Percentiles rank a stretch among this genome's conserved stretches.
Evolutionary conservation across 2,797 vertebrate genomes (phyloP).

Genomic region (Gallinago stenura): DNA sequence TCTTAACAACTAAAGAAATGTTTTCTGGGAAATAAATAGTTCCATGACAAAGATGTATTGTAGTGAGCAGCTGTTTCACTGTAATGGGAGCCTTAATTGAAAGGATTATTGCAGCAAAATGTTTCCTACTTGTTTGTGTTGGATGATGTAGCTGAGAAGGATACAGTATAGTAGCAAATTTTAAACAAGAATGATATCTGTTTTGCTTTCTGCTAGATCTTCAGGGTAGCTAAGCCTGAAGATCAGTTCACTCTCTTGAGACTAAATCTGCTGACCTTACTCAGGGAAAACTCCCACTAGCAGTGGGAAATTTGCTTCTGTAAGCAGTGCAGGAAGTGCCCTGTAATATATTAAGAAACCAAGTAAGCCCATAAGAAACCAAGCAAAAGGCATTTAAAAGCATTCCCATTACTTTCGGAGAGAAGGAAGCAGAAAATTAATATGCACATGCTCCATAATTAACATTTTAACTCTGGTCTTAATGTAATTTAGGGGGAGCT

Average conservation of each 20-base stretch:
- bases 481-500: slow-evolving; percentile 39
- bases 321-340: slow-evolving; percentile 61
- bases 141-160: slow-evolving; percentile 16
- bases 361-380: slow-evolving; percentile 35
- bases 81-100: slow-evolving; percentile 59
- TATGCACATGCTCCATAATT: slow-evolving; percentile 48
- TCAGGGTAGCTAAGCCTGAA: not conserved
- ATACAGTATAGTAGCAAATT: slow-evolving; percentile 15
- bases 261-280: slow-evolving; percentile 45
- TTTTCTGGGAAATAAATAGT: slow-evolving; percentile 68
- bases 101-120: slow-evolving; percentile 34
- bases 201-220: slow-evolving; percentile 18
- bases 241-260: slow-evolving; percentile 24
- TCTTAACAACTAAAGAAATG: slow-evolving; percentile 35
- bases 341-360: slow-evolving; percentile 65
- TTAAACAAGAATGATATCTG: slow-evolving; percentile 7
- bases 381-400: slow-evolving; percentile 52
- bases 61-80: slow-evolving; percentile 55
- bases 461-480: slow-evolving; percentile 32
- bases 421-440: slow-evolving; percentile 56
- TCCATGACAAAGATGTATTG: slow-evolving; percentile 60
- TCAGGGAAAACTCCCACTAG: slow-evolving; percentile 45
- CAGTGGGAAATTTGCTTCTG: slow-evolving; percentile 67
- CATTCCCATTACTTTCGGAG: not conserved
- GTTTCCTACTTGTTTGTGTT: slow-evolving; percentile 55